These are phyloP conservation scores for Benitochromis conjunctus DNA, from an alignment of 2,113 vertebrate genomes.

Conservation along the genomic window DNA sequence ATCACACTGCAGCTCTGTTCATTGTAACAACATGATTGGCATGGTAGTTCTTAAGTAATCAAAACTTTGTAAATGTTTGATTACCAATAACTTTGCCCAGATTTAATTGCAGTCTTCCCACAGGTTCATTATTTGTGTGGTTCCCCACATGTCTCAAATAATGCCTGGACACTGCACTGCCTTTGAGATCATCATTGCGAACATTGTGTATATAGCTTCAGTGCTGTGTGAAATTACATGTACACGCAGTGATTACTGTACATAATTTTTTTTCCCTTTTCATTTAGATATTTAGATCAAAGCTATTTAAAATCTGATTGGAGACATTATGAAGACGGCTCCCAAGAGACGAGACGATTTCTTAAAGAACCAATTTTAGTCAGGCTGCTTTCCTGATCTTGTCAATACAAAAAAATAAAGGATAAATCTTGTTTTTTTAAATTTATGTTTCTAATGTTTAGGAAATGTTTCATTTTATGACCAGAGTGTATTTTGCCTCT, in stretches of 20 bases:
- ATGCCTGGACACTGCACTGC: too few species aligned
- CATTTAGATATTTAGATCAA: not conserved
- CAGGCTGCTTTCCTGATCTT: not conserved
- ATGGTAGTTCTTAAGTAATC: too few species aligned
- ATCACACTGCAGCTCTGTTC: not conserved
- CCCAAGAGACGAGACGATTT: fast-evolving
- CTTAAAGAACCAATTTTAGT: not conserved
- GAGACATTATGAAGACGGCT: not conserved
- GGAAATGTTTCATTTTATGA: not conserved
- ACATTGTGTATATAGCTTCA: not conserved
- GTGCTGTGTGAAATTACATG: not conserved
- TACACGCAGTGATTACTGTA: not conserved
- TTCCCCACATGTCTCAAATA: too few species aligned
- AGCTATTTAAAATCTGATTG: not conserved
- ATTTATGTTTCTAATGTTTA: not conserved
- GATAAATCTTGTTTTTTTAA: not conserved
- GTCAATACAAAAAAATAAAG: not conserved
- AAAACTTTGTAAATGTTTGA: too few species aligned
- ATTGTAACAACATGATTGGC: too few species aligned
- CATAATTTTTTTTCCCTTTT: not conserved
- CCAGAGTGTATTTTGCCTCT: not conserved
- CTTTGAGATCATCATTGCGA: too few species aligned
- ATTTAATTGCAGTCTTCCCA: too few species aligned
- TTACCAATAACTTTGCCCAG: too few species aligned
- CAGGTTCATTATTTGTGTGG: too few species aligned